Percentiles rank a stretch among this genome's conserved stretches.
Conservation (phyloP, 2,888 invertebrate species). For the Apotomis capreana region DNA sequence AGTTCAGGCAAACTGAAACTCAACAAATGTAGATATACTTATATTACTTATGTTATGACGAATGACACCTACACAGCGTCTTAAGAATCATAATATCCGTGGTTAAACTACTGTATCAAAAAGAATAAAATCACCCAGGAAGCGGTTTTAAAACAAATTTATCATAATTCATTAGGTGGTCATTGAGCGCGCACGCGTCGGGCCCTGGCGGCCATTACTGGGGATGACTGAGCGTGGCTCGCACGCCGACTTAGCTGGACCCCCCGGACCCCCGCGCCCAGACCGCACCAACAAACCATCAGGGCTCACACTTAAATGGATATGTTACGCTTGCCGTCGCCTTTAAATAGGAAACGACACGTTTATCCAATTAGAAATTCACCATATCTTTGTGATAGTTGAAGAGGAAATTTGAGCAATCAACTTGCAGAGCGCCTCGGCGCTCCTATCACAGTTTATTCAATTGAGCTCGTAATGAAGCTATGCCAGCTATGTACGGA, state of each 20-base stretch:
- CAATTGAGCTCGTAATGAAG: conserved; percentile 83
- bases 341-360: conserved; percentile 84
- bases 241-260: conserved; percentile 52
- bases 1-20: conserved; percentile 11
- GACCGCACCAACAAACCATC: conserved; percentile 54
- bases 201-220: conserved; percentile 74
- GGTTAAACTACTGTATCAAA: conserved; percentile 51
- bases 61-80: conserved; percentile 26
- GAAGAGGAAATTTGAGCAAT: conserved; percentile 84
- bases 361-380: conserved; percentile 84
- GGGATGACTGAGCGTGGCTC: conserved; percentile 72
- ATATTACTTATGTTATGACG: too few relatives aligned
- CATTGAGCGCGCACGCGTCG: conserved; percentile 68
- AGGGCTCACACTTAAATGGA: conserved; percentile 70
- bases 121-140: conserved; percentile 69
- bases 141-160: conserved; percentile 64
- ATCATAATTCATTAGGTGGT: conserved; percentile 77
- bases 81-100: conserved; percentile 33
- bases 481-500: conserved; percentile 72
- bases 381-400: conserved; percentile 84
- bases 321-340: conserved; percentile 75
- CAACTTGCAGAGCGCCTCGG: conserved; percentile 80
- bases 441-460: conserved; percentile 82
- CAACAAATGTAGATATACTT: conserved; percentile 2
- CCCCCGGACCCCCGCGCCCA: conserved; percentile 46